Conservation (phyloP, 1,140 invertebrate genomes). For the Neodiprion pinetum region DNA sequence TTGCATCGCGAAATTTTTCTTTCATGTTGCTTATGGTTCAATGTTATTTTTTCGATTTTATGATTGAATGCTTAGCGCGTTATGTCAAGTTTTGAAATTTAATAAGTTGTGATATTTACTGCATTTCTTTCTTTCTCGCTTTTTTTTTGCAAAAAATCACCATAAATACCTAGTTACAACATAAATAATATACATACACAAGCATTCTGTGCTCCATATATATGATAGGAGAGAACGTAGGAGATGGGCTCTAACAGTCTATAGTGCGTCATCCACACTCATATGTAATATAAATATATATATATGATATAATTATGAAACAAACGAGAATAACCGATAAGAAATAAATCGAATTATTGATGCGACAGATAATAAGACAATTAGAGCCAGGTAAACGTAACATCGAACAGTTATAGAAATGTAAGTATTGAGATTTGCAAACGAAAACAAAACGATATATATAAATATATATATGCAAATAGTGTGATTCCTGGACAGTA, state of each 20-base stretch:
- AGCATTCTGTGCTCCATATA: conserved; percentile 59
- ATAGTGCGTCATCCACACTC: not conserved
- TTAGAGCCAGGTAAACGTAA: conserved; percentile 51
- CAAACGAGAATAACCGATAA: not conserved
- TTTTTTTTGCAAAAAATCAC: conserved; percentile 24
- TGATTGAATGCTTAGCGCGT: too few relatives aligned
- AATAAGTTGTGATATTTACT: not conserved
- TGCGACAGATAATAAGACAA: not conserved
- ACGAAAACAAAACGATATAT: conserved; percentile 45
- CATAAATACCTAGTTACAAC: conserved; percentile 59
- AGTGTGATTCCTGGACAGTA: conserved; percentile 45
- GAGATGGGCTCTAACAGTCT: conserved; percentile 41
- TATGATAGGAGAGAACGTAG: conserved; percentile 42
- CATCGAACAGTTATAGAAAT: conserved; percentile 54
- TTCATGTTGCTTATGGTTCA: not conserved
- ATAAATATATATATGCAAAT: conserved; percentile 16
- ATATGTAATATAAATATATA: not conserved
- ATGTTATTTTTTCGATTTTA: too few relatives aligned
- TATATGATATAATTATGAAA: too few relatives aligned
- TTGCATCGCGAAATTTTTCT: not conserved
- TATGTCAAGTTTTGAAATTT: too few relatives aligned
- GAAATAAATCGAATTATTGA: not conserved
- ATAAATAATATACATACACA: conserved; percentile 61
- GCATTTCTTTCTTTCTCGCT: not conserved
- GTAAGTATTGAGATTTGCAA: conserved; percentile 50